These are phyloP conservation scores for Notocelia uddmanniana DNA, from an alignment of 2,888 invertebrate genomes.

Conservation along the genomic window DNA sequence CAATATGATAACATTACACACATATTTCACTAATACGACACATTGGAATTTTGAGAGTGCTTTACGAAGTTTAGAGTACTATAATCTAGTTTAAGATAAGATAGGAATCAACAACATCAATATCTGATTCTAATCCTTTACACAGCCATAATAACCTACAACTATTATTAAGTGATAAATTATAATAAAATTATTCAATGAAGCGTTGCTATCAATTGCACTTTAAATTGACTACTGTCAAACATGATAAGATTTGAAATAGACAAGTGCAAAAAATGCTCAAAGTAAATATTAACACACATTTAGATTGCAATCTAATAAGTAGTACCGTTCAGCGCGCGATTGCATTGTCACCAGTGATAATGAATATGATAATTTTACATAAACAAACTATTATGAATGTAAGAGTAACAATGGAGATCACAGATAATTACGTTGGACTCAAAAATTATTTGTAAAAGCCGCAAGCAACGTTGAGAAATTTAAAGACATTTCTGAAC, in stretches of 20 bases:
- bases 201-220: slow-evolving; percentile 4
- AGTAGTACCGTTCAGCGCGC: background rate
- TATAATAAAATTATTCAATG: background rate
- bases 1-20: slow-evolving; percentile 22
- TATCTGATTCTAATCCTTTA: slow-evolving; percentile 32
- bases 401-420: slow-evolving; percentile 3
- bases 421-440: slow-evolving; percentile 13
- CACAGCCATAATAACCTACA: slow-evolving; percentile 45
- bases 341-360: background rate
- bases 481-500: background rate
- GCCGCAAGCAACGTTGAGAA: background rate
- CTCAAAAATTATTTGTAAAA: background rate
- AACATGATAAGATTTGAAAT: slow-evolving; percentile 1
- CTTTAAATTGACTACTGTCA: background rate
- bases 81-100: slow-evolving; percentile 25
- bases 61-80: slow-evolving; percentile 4
- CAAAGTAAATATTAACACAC: background rate
- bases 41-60: slow-evolving; percentile 22
- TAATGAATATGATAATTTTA: background rate
- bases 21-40: slow-evolving; percentile 32
- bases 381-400: background rate
- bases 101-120: slow-evolving; percentile 42
- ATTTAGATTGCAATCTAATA: background rate
- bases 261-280: background rate
- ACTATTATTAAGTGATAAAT: slow-evolving; percentile 26